A percentile compares a stretch with the other conserved stretches of the same genome.
Evolutionary conservation across 2,113 vertebrate genomes (phyloP).

Genomic region (rat (Rattus norvegicus)): DNA sequence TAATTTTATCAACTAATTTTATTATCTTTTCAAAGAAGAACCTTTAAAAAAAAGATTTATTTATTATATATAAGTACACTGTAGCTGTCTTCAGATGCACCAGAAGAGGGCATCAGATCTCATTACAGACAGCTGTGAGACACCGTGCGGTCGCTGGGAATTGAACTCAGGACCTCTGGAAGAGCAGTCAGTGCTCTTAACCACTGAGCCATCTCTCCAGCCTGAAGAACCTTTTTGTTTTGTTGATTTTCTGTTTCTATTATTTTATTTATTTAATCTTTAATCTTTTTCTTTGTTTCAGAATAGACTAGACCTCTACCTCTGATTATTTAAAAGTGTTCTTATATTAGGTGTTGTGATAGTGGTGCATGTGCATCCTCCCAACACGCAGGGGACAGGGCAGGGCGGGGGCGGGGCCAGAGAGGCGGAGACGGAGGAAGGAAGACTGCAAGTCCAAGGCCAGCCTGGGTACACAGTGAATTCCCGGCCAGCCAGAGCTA

Average conservation of each 20-base stretch:
- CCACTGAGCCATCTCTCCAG: too few species aligned
- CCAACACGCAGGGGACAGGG: too few species aligned
- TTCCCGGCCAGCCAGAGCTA: neutral
- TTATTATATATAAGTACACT: too few species aligned
- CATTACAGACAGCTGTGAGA: too few species aligned
- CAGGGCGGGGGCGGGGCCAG: too few species aligned
- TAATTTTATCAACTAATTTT: too few species aligned
- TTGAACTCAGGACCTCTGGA: too few species aligned
- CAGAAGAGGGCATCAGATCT: too few species aligned
- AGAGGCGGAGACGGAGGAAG: neutral
- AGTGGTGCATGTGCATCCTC: neutral
- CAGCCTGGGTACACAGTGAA: neutral
- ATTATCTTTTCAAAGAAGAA: neutral
- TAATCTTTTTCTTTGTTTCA: neutral
- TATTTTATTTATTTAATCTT: neutral
- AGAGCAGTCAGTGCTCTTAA: too few species aligned
- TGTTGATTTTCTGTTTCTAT: neutral
- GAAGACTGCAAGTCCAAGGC: neutral
- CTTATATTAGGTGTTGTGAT: neutral
- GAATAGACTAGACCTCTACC: neutral
- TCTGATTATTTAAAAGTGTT: neutral
- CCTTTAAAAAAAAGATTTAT: neutral
- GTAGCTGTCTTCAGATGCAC: too few species aligned
- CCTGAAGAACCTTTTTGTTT: too few species aligned
- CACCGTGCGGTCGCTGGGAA: too few species aligned